A percentile compares a stretch with the other conserved stretches of the same genome.
Evolutionary conservation across 2,888 invertebrate genomes (phyloP).

Genomic region (Agriopis aurantiaria): DNA sequence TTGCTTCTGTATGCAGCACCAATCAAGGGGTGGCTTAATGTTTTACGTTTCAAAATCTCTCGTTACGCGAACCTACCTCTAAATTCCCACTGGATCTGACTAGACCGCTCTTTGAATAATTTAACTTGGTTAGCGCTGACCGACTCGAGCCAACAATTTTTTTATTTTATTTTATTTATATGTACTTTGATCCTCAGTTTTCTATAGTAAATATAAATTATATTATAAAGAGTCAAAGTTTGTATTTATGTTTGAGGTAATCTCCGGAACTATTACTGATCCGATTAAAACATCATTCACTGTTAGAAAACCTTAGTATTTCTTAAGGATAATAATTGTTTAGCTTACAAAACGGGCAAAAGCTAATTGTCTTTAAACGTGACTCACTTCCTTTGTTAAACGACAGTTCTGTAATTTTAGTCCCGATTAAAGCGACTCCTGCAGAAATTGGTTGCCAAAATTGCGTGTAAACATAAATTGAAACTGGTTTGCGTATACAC

Average conservation of each 20-base stretch:
- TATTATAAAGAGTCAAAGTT: background rate
- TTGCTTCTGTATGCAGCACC: constrained; percentile 1
- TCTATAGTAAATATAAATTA: background rate
- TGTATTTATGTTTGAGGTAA: no score
- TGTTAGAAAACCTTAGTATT: no score
- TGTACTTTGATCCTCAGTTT: background rate
- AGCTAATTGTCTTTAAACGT: no score
- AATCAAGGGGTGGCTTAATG: constrained; percentile 40
- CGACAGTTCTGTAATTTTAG: background rate
- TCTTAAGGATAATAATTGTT: no score
- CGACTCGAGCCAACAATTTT: constrained; percentile 5
- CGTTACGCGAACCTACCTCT: constrained; percentile 17
- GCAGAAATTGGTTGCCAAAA: background rate
- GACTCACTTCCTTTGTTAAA: background rate
- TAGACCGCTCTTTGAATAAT: constrained; percentile 31
- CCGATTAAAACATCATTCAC: no score
- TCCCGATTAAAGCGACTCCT: background rate
- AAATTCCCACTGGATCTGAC: constrained; percentile 14
- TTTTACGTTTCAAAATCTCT: constrained; percentile 23
- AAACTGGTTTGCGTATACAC: constrained; percentile 8
- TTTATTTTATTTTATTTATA: constrained; percentile 7
- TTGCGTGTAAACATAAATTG: constrained; percentile 12
- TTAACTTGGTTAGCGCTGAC: constrained; percentile 24
- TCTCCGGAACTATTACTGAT: no score
- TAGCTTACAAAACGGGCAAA: no score